Evolutionary conservation across 2,888 invertebrate genomes (phyloP), one percentile per base, ranked within the genome.

Genomic region (Philonicus albiceps): DNA sequence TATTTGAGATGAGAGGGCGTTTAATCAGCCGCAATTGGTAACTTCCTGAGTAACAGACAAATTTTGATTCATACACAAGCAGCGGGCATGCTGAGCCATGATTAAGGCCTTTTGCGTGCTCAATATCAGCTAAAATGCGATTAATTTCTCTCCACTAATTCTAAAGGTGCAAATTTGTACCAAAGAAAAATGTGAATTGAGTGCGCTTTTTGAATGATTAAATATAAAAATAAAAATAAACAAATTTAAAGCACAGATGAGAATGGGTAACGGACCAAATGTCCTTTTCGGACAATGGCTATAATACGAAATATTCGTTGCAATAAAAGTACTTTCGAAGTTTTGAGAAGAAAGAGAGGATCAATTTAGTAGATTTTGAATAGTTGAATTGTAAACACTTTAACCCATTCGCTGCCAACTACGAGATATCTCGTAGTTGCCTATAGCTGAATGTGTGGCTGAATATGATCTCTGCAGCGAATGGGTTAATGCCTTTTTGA

Each of bases 21-120:
- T 87, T 88, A 87, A 88, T 87, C 87, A 88, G 80, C 43, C 72
- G 74, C 86, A 88, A 87, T 88, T 88, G 87, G 86, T 53, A 49
- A 87, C 86, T 87, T 88, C 88, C 88, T 88, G 88, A 86, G 86
- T 86, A 84, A 88, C 88, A 88, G 88, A 88, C 88, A 74, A 87
- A 53, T 73, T 81, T 86, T 85, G 72, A 78, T 86, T 86, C 73
- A 73, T 40, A 84, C 84, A 84, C 22, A 34, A 72, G 31, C 27
- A 84, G 72, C 11, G 40, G 34, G 40, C 84, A 84, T 73, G 40
- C 84, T 73, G 84, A 49, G 84, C 84, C 6, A 27, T 72, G 49
- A 73, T 84, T 73, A 84, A 73, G 84, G 73, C 84, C 27, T 84
- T 84, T 84, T 84, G 84, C 84, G 84, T 84, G 84, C 43, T 84